A percentile compares a stretch with the other conserved stretches of the same genome.
Evolutionary conservation across 2,797 vertebrate genomes (phyloP).

Genomic region (Zenarchopterus dispar): DNA sequence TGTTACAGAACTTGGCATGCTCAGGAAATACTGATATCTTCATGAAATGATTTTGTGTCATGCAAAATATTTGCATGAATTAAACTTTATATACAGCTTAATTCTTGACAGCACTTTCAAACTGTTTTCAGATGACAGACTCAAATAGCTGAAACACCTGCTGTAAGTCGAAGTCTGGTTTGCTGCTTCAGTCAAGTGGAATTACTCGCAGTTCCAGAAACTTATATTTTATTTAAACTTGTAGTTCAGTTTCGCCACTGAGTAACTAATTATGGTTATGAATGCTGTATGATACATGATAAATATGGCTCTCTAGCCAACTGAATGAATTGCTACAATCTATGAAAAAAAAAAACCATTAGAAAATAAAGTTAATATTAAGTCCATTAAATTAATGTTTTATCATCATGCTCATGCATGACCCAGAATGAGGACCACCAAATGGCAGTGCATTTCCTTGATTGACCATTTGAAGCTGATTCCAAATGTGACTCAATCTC

Average conservation of each 20-base stretch:
- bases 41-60: not conserved
- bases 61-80: not conserved
- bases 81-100: not conserved
- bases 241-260: not conserved
- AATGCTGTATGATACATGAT: not conserved
- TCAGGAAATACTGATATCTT: slow-evolving; percentile 9
- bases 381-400: too few species aligned
- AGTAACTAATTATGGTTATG: not conserved
- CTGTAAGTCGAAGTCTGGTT: not conserved
- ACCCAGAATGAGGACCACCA: too few species aligned
- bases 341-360: too few species aligned
- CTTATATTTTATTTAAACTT: not conserved
- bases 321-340: too few species aligned
- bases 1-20: not conserved
- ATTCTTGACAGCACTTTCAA: not conserved
- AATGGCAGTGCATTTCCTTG: too few species aligned
- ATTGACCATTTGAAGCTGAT: too few species aligned
- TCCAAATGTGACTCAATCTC: too few species aligned
- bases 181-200: not conserved
- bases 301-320: too few species aligned
- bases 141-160: not conserved
- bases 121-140: not conserved
- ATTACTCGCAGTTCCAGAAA: not conserved
- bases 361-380: too few species aligned
- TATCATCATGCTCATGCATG: too few species aligned